phyloP scores from a whole-genome alignment of 2,113 vertebrate species.

The Diadophis punctatus region DNA sequence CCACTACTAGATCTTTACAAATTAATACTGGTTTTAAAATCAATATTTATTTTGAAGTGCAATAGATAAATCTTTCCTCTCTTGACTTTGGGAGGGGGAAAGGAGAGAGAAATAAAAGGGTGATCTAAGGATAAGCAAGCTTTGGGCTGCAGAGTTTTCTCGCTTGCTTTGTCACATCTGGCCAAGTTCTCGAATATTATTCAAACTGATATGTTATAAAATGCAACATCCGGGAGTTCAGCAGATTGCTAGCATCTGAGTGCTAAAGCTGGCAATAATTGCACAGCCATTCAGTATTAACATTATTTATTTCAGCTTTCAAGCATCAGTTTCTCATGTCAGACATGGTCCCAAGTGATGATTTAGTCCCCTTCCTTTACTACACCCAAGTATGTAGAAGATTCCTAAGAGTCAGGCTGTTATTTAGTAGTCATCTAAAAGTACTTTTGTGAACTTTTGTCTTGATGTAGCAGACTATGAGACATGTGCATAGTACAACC shows the following conservation, averaged over 20 bases:
- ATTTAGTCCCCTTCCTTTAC: constrained; percentile 2
- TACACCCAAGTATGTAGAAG: background rate
- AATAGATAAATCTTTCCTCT: constrained; percentile 52
- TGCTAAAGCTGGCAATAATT: constrained; percentile 42
- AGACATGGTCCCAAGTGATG: constrained; percentile 7
- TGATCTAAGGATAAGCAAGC: constrained; percentile 58
- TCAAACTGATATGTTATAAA: constrained; percentile 48
- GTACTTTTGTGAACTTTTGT: background rate
- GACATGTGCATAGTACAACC: background rate
- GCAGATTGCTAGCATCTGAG: constrained; percentile 35
- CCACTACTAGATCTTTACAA: background rate
- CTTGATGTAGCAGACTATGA: background rate
- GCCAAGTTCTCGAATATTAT: constrained; percentile 37
- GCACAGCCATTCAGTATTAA: constrained; percentile 24
- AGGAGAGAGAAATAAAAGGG: constrained; percentile 32
- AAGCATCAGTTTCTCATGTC: constrained; percentile 36
- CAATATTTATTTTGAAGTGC: constrained; percentile 43
- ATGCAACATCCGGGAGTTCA: constrained; percentile 19
- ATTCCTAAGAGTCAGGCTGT: background rate
- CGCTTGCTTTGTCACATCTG: constrained; percentile 53
- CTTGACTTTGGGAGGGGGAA: constrained; percentile 33
- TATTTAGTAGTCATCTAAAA: background rate
- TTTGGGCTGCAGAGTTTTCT: constrained; percentile 37
- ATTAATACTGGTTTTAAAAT: constrained; percentile 45
- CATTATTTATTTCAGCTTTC: constrained; percentile 37